Percentiles rank a stretch among this genome's conserved stretches.
phyloP scores from a whole-genome alignment of 2,797 vertebrate genomes.

The Acipenser transmontanus region DNA sequence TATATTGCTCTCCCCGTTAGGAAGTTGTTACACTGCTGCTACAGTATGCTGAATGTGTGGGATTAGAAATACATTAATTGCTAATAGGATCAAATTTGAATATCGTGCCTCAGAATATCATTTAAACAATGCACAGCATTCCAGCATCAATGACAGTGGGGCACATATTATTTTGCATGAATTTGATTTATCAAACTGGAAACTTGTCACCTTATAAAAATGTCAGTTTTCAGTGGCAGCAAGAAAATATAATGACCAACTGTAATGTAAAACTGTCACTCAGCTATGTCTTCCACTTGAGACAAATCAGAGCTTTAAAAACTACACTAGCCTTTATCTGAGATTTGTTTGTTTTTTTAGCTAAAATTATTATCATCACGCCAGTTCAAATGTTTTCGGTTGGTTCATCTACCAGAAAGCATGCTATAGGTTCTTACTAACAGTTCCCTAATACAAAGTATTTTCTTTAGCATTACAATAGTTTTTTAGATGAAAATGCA shows the following conservation, averaged over 20 bases:
- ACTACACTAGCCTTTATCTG: neutral
- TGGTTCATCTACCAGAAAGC: neutral
- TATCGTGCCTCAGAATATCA: slow-evolving; percentile 55
- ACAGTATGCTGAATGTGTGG: slow-evolving; percentile 42
- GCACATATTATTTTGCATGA: slow-evolving; percentile 40
- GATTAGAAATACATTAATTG: slow-evolving; percentile 75
- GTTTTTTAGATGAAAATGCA: too few relatives aligned
- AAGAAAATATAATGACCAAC: slow-evolving; percentile 63
- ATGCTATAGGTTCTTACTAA: too few relatives aligned
- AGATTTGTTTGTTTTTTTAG: neutral
- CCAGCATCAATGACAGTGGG: slow-evolving; percentile 49
- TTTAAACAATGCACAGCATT: slow-evolving; percentile 49
- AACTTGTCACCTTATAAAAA: slow-evolving; percentile 76
- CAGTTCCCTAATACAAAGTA: too few relatives aligned
- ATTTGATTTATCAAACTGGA: slow-evolving; percentile 71
- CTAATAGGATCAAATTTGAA: slow-evolving; percentile 70
- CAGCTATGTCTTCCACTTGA: slow-evolving; percentile 30
- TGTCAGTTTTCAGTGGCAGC: slow-evolving; percentile 59
- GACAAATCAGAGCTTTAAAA: slow-evolving; percentile 23
- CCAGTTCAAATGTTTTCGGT: neutral
- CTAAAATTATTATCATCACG: neutral
- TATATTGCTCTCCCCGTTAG: slow-evolving; percentile 48
- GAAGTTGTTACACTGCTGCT: slow-evolving; percentile 29
- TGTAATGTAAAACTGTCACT: slow-evolving; percentile 60
- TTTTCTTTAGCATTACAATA: too few relatives aligned